Percentiles rank a stretch among this genome's conserved stretches.
Conservation (phyloP, 2,888 invertebrate genomes). For the Eucera pruinosa region DNA sequence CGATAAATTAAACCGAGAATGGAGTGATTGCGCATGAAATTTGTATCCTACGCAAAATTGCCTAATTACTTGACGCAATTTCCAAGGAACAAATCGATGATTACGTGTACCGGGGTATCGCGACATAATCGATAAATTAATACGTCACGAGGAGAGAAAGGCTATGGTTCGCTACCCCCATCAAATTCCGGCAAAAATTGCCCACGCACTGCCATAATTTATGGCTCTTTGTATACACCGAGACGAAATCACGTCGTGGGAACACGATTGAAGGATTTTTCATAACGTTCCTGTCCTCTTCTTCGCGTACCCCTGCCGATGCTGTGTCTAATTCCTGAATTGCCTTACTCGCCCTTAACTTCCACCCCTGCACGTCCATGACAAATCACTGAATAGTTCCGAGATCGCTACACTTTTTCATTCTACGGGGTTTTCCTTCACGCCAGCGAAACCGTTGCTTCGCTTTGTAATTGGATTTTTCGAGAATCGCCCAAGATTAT, state of each 20-base stretch:
- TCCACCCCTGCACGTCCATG: conserved; percentile 60
- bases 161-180: conserved; percentile 17
- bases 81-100: conserved; percentile 4
- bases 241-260: conserved; percentile 60
- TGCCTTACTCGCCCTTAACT: conserved; percentile 60
- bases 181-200: conserved; percentile 51
- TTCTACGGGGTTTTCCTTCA: conserved; percentile 43
- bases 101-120: not conserved
- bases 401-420: conserved; percentile 49
- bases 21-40: conserved; percentile 9
- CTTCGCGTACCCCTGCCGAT: conserved; percentile 42
- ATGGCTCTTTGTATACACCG: conserved; percentile 58
- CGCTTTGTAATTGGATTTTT: conserved; percentile 51
- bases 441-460: conserved; percentile 11
- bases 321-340: conserved; percentile 74
- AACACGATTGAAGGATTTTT: conserved; percentile 56
- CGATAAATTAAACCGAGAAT: not conserved
- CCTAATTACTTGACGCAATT: conserved; percentile 10
- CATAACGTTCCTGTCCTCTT: conserved; percentile 29
- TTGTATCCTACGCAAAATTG: not conserved
- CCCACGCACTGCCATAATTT: conserved; percentile 59
- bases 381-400: conserved; percentile 64
- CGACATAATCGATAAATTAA: conserved; percentile 53
- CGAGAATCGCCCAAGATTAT: not conserved
- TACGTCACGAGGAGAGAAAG: conserved; percentile 37